Evolutionary conservation across 2,888 invertebrate genomes (phyloP), one percentile per base, ranked within the genome.

Genomic region (Cybosia mesomella): DNA sequence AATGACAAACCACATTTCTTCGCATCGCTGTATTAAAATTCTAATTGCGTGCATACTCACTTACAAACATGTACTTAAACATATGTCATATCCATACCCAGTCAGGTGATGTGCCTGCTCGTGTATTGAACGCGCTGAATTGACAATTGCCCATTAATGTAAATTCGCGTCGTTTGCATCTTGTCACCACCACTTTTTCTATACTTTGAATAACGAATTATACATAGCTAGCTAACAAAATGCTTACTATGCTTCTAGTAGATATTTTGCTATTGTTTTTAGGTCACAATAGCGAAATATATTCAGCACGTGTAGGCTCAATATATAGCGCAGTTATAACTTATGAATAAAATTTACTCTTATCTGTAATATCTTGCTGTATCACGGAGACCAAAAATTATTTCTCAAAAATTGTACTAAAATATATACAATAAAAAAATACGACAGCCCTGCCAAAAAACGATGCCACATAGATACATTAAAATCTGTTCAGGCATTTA

Each of bases 51-150:
- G 58, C 72, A 75, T 80, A 81, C 80, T 82, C 83, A 80, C 82
- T 83, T 79, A 80, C 85, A 86, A 85, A 86, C 81, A 84, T 84
- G 85, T 83, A 85, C 77, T 82, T 75, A 73, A 85, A 93, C 94
- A 94, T 90, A 87, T 94, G 94, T 94, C 92, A 92, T 91, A 90
- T 87, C 92, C 92, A 91, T 92, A 92, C 83, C 82, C 9, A 74
- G 91, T 87, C 82, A 74, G 79, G 76, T 75, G 79, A 80, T 86
- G 83, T 85, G 84, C 74, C 79, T 83, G 79, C 85, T 83, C 76
- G 81, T 80, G 74, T 75, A 81, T 77, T 84, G 87, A 83, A 85
- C 85, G 87, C 79, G 87, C 87, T 90, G 93, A 92, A 93, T 94
- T 74, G 76, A 81, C 89, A 90, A 92, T 92, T 81, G 87, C 58